These are phyloP conservation scores for Apantesis nais DNA, from an alignment of 2,888 invertebrate species.

Conservation along the genomic window DNA sequence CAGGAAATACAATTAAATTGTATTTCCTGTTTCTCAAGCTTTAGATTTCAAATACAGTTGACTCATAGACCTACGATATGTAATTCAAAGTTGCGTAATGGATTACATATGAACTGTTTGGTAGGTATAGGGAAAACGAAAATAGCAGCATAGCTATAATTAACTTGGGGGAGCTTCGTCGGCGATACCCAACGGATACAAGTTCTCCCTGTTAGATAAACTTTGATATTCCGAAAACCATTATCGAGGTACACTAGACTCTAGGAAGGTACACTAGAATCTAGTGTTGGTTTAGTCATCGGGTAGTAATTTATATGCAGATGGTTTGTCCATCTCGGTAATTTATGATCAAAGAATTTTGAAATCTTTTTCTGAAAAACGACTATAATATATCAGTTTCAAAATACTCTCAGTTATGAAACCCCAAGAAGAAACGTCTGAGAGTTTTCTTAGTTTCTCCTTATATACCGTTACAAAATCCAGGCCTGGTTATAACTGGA, in stretches of 20 bases:
- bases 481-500: too few species aligned
- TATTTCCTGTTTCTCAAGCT: too few species aligned
- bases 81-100: background rate
- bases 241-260: background rate
- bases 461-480: too few species aligned
- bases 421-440: too few species aligned
- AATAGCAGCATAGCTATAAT: background rate
- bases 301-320: too few species aligned
- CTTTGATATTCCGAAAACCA: background rate
- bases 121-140: background rate
- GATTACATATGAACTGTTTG: conserved; percentile 1
- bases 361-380: too few species aligned
- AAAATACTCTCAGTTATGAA: background rate
- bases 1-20: too few species aligned
- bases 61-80: background rate
- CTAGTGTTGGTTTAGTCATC: too few species aligned
- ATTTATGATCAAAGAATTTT: background rate
- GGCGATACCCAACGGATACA: background rate
- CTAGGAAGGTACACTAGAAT: too few species aligned
- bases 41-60: background rate
- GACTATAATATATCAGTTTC: too few species aligned
- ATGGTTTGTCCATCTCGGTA: background rate
- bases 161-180: background rate
- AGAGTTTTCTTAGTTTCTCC: too few species aligned
- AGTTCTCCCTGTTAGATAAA: background rate